Evolutionary conservation across 2,797 vertebrate genomes (phyloP).

Genomic region (Halcyon chelicuti): DNA sequence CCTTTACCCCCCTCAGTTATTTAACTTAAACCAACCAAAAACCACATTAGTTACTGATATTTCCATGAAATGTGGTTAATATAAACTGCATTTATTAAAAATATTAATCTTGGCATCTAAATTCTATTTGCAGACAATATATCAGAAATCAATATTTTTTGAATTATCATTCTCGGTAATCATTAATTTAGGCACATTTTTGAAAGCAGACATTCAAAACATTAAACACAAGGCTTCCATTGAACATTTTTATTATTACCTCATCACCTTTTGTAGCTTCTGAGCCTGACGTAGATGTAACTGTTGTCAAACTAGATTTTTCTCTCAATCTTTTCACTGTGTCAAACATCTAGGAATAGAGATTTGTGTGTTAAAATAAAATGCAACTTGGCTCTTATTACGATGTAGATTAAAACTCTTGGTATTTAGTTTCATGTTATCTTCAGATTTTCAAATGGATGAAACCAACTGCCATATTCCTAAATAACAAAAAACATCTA

Average conservation of each 20-base stretch:
- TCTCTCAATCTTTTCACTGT: slow-evolving; percentile 92
- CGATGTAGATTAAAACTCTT: background rate
- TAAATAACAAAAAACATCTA: background rate
- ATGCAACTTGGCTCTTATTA: background rate
- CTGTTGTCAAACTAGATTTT: slow-evolving; percentile 87
- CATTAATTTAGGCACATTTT: background rate
- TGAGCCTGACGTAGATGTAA: slow-evolving; percentile 79
- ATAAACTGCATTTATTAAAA: background rate
- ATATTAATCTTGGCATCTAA: background rate
- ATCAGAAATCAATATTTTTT: background rate
- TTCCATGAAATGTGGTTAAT: background rate
- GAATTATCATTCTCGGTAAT: background rate
- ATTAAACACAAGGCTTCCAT: background rate
- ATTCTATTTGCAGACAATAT: background rate
- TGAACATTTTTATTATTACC: slow-evolving; percentile 76
- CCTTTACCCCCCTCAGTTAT: background rate
- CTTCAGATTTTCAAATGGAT: background rate
- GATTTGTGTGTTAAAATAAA: slow-evolving; percentile 19
- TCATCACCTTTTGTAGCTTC: slow-evolving; percentile 88
- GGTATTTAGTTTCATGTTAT: accelerated
- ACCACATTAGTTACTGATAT: background rate
- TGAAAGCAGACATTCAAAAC: background rate
- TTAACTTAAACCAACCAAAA: background rate
- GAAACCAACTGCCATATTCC: background rate
- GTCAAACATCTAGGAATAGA: slow-evolving; percentile 91